Conservation (phyloP, 2,888 invertebrate genomes). For the Orthosia gothica region DNA sequence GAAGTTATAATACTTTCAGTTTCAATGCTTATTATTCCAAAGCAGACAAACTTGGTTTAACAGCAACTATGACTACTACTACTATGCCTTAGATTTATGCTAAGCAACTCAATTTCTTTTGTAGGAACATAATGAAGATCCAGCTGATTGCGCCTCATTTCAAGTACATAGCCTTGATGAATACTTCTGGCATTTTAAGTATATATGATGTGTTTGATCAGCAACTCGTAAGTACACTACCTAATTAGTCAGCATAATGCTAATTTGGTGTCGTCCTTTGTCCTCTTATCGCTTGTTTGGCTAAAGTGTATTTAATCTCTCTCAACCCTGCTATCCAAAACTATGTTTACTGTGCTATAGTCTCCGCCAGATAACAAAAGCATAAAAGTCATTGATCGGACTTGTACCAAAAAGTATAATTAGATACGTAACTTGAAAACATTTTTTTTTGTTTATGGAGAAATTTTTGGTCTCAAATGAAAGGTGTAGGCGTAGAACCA, state of each 20-base stretch:
- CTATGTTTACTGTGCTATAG: too few relatives aligned
- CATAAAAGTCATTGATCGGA: too few relatives aligned
- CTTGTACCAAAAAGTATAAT: too few relatives aligned
- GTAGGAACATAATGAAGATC: slow-evolving; percentile 81
- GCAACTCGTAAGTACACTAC: slow-evolving; percentile 75
- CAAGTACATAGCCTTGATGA: slow-evolving; percentile 78
- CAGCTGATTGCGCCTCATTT: slow-evolving; percentile 84
- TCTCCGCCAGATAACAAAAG: too few relatives aligned
- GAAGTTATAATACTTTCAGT: neutral
- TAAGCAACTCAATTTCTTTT: slow-evolving; percentile 29
- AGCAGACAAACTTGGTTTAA: neutral
- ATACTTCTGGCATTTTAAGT: slow-evolving; percentile 77
- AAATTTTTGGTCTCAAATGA: too few relatives aligned
- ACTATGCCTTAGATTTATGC: neutral
- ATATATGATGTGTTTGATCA: slow-evolving; percentile 79
- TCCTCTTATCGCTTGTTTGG: neutral
- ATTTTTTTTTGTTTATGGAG: too few relatives aligned
- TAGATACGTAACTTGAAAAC: too few relatives aligned
- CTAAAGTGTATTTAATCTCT: neutral
- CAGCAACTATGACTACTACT: neutral
- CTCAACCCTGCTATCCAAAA: neutral
- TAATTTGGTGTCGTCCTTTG: neutral
- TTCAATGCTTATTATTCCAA: neutral
- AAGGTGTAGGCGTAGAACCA: too few relatives aligned
- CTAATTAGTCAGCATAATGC: neutral